phyloP scores from a whole-genome alignment of 2,797 vertebrate genomes.

The Nasua narica region DNA sequence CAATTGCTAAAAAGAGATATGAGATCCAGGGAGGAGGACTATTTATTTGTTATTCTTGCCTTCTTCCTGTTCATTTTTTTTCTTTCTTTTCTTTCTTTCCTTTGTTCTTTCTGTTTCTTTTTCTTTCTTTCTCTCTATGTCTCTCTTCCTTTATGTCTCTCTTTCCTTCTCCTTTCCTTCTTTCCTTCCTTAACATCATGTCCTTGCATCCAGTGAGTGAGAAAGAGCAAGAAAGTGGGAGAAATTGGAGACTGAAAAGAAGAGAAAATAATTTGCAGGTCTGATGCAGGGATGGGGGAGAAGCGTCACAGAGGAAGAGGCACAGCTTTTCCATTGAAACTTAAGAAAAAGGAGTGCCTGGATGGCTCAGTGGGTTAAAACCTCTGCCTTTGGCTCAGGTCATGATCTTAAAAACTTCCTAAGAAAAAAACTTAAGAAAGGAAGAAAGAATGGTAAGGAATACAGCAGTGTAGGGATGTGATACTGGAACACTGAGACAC shows the following conservation, averaged over 20 bases:
- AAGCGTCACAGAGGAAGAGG: neutral
- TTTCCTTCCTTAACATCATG: neutral
- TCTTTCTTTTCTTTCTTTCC: accelerated
- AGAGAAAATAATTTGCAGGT: neutral
- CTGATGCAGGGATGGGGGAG: no score
- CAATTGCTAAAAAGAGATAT: neutral
- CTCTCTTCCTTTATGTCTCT: no score
- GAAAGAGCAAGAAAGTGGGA: neutral
- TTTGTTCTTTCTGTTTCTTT: no score
- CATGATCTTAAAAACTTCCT: no score
- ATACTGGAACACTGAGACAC: neutral
- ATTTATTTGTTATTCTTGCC: neutral
- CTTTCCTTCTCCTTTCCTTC: no score
- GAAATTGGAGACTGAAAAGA: neutral
- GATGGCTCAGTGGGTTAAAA: no score
- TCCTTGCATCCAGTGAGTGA: neutral
- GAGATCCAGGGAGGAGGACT: neutral
- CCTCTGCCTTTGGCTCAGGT: no score
- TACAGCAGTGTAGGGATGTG: neutral
- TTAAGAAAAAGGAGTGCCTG: neutral
- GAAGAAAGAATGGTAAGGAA: no score
- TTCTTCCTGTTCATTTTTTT: neutral
- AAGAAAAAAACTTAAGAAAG: neutral
- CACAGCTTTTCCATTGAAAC: neutral
- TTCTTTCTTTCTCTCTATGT: neutral